phyloP scores from a whole-genome alignment of 2,797 vertebrate genomes.

The Acipenser ruthenus region DNA sequence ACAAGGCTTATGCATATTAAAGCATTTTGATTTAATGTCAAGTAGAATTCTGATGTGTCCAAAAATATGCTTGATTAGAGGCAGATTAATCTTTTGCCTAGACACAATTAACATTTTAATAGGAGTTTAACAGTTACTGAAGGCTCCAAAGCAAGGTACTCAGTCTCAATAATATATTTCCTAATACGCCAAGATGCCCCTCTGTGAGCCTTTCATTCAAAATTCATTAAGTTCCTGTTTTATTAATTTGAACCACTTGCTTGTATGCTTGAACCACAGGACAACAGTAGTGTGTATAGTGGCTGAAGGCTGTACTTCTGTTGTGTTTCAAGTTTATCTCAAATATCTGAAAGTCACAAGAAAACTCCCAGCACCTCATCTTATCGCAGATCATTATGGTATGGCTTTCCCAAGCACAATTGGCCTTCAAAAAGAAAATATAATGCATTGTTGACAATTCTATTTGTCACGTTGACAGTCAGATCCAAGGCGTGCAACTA shows the following conservation, averaged over 20 bases:
- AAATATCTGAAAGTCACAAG: too few relatives aligned
- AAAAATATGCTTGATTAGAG: slow-evolving; percentile 59
- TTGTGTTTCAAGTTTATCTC: neutral
- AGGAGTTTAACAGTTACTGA: slow-evolving; percentile 37
- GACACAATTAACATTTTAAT: slow-evolving; percentile 51
- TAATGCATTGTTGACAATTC: too few relatives aligned
- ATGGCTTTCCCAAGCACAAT: too few relatives aligned
- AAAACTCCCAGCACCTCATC: too few relatives aligned
- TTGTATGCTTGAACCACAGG: slow-evolving; percentile 56
- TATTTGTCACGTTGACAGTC: too few relatives aligned
- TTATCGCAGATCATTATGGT: too few relatives aligned
- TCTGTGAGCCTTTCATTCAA: slow-evolving; percentile 62
- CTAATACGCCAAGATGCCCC: slow-evolving; percentile 58
- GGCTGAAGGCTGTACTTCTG: slow-evolving; percentile 13
- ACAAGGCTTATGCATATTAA: slow-evolving; percentile 51
- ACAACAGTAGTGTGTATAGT: slow-evolving; percentile 42
- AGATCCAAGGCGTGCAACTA: too few relatives aligned
- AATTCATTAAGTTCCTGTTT: slow-evolving; percentile 72
- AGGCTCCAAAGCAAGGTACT: slow-evolving; percentile 47
- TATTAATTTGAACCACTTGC: slow-evolving; percentile 62
- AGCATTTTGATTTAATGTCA: slow-evolving; percentile 45
- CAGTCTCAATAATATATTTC: slow-evolving; percentile 64
- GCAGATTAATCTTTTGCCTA: slow-evolving; percentile 46
- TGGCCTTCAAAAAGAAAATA: too few relatives aligned
- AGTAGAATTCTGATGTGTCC: slow-evolving; percentile 51